Conservation (phyloP, 1,140 invertebrate species). For the Periplaneta americana region DNA sequence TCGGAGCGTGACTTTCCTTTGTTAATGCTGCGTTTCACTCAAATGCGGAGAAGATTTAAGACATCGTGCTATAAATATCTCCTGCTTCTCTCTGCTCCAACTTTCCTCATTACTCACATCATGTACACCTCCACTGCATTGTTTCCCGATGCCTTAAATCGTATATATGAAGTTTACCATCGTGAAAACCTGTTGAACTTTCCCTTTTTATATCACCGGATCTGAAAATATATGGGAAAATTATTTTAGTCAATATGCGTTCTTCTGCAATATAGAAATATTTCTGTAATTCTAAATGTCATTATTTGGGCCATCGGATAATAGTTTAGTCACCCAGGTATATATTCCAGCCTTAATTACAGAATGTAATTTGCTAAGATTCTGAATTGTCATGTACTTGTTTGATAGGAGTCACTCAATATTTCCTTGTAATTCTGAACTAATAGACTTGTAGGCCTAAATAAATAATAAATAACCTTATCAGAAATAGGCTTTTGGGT, state of each 20-base stretch:
- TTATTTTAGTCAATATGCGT: neutral
- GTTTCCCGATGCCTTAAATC: neutral
- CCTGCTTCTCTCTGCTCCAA: neutral
- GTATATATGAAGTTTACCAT: neutral
- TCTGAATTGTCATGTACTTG: too few relatives aligned
- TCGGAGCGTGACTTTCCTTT: neutral
- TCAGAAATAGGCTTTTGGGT: too few relatives aligned
- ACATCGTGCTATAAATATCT: neutral
- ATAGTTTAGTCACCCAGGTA: too few relatives aligned
- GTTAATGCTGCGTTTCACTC: neutral
- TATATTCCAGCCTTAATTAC: too few relatives aligned
- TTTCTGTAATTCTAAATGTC: too few relatives aligned
- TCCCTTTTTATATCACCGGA: neutral
- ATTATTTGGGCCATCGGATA: neutral
- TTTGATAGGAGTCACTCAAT: too few relatives aligned
- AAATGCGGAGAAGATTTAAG: neutral
- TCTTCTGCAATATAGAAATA: neutral
- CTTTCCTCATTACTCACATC: neutral
- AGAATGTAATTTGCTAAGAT: too few relatives aligned
- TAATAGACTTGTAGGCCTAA: too few relatives aligned
- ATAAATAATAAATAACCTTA: too few relatives aligned
- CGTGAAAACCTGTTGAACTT: neutral
- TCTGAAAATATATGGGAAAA: neutral
- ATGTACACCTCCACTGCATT: neutral
- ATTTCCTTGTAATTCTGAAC: too few relatives aligned